These are phyloP conservation scores for Ancistrus triradiatus DNA, from an alignment of 2,113 vertebrate species.

Conservation along the genomic window DNA sequence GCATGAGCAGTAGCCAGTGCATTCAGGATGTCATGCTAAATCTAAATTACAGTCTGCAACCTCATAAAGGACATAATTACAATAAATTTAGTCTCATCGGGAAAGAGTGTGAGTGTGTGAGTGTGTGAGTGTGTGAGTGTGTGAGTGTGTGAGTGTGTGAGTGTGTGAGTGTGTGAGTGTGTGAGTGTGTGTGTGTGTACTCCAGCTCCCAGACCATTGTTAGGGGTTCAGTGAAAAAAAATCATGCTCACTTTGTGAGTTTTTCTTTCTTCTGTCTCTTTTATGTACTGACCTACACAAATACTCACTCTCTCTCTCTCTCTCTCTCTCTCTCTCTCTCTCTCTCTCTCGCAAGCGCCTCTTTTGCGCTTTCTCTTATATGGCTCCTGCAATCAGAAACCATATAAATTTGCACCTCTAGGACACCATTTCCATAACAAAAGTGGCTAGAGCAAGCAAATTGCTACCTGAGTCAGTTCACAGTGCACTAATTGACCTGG, in stretches of 20 bases:
- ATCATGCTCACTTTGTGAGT: constrained; percentile 60
- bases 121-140: not conserved
- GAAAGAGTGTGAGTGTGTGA: not conserved
- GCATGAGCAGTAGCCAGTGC: constrained; percentile 15
- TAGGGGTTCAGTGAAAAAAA: constrained; percentile 53
- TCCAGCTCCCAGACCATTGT: constrained; percentile 35
- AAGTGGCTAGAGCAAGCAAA: constrained; percentile 67
- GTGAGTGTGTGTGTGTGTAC: not conserved
- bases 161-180: not conserved
- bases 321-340: constrained; percentile 34
- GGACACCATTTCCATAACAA: constrained; percentile 68
- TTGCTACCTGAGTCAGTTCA: constrained; percentile 58
- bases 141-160: not conserved
- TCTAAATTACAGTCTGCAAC: constrained; percentile 32
- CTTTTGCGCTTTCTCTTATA: constrained; percentile 43
- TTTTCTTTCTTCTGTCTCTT: constrained; percentile 39
- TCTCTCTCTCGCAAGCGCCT: constrained; percentile 8
- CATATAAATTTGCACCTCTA: constrained; percentile 64
- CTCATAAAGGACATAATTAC: constrained; percentile 19
- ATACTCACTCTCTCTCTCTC: constrained; percentile 30
- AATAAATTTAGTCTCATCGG: constrained; percentile 18
- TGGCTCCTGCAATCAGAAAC: constrained; percentile 67
- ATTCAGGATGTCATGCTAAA: constrained; percentile 22
- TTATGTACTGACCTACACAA: not conserved
- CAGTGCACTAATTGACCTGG: constrained; percentile 68